Percentiles rank a stretch among this genome's conserved stretches.
Evolutionary conservation across 2,888 invertebrate species (phyloP).

Genomic region (Eupithecia dodoneata): DNA sequence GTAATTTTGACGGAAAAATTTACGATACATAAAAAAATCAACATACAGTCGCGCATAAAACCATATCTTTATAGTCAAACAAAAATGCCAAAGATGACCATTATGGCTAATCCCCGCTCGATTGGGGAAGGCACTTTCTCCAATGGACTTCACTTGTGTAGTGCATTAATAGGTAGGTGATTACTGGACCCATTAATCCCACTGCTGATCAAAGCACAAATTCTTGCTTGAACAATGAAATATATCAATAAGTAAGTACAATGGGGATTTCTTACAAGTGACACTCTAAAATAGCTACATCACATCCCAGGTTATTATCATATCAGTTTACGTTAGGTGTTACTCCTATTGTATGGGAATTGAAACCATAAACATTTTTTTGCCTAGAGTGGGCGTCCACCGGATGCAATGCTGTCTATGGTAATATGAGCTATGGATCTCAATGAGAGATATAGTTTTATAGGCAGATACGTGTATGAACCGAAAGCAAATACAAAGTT

Average conservation of each 20-base stretch:
- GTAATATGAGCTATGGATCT: constrained; percentile 42
- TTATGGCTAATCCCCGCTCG: no score
- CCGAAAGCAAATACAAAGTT: neutral
- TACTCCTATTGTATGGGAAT: constrained; percentile 43
- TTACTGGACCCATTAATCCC: no score
- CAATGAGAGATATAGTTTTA: constrained; percentile 9
- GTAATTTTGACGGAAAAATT: no score
- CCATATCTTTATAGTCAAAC: no score
- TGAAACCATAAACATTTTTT: constrained; percentile 48
- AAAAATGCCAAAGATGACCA: no score
- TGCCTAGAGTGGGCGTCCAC: constrained; percentile 49
- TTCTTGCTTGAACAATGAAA: neutral
- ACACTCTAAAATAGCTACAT: constrained; percentile 10
- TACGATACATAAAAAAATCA: no score
- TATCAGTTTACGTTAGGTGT: constrained; percentile 49
- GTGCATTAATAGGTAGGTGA: no score
- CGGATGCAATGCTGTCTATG: constrained; percentile 53
- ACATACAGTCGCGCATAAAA: no score
- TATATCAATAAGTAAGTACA: neutral
- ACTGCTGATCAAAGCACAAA: neutral
- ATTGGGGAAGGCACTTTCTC: no score
- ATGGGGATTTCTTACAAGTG: neutral
- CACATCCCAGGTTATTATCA: constrained; percentile 37
- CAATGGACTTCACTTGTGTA: no score
- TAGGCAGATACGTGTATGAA: neutral